Base-by-base conservation (phyloP, 2,113 vertebrate genomes). In the Coryphaenoides rupestris region DNA sequence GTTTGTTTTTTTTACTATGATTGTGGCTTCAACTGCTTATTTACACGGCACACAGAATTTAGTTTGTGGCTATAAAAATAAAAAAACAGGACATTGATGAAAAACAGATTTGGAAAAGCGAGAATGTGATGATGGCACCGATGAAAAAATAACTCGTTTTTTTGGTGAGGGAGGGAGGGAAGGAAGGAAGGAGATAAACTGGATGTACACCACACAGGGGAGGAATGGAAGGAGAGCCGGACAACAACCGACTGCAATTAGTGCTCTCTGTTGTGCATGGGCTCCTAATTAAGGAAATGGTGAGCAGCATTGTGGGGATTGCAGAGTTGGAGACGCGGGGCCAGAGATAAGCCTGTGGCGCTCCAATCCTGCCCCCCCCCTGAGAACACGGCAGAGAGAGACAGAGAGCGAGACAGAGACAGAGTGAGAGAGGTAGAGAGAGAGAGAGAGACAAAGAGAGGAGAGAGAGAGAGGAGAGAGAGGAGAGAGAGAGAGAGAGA, bases 281-380 rank as follows among this genome's bases (percentile, higher is more conserved):
- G 63, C 52, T 62, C 49, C 77, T 82, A 81, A 84, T 87, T 84
- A 84, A 69, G 72, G 74, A 75, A 76, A 84, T 64, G 81, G 77
- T 75, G 75, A 24, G 53, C 68, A 40, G 33, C 33, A 40, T 40
- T 40, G 33, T 40, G 33, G 33, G 33, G 74, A 73, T 80, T 80
- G 70, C 73, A 81, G 66, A 87, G 83, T 64, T 74, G 62, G 55
- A 63, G 50, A 62, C 73, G 65, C 9, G 73, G 77, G 73, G 73
- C 70, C 62, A 70, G 54, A 73, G 78, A 80, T 66, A 70, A 72
- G 80, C 82, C 76, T 63, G 62, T 82, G 73, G 86, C 70, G 77
- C 77, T 26, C 17, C 45, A 54, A 40, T 40, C 33, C 33, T 40
- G 3, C 33, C 33, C 33, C n/a, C n/a, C 83, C 74, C 70, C 58